Evolutionary conservation across 2,888 invertebrate genomes (phyloP).

Genomic region (Dynastes tityus): DNA sequence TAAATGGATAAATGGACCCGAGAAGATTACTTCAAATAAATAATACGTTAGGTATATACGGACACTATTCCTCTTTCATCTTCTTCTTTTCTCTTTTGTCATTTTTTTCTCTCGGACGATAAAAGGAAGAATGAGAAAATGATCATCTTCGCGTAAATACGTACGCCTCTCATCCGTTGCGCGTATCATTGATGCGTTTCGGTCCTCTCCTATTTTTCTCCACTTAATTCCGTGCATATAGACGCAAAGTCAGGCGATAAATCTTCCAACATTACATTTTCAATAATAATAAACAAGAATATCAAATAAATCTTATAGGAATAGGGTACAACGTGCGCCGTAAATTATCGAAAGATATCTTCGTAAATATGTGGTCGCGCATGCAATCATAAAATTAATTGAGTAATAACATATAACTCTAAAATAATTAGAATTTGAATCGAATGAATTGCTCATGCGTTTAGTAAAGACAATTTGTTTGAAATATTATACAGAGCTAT

Average conservation of each 20-base stretch:
- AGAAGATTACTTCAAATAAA: conserved; percentile 7
- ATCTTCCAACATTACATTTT: conserved; percentile 49
- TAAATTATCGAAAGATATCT: conserved; percentile 51
- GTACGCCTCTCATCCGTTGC: not conserved
- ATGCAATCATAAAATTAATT: conserved; percentile 51
- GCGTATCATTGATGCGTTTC: not conserved
- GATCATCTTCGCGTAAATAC: conserved; percentile 8
- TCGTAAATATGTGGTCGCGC: conserved; percentile 43
- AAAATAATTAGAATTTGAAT: conserved; percentile 39
- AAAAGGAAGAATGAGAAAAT: not conserved
- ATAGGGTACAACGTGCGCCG: conserved; percentile 41
- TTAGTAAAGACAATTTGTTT: too few relatives aligned
- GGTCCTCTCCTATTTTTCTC: conserved; percentile 23
- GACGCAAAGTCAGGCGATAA: conserved; percentile 35
- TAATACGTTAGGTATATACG: not conserved
- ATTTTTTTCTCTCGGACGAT: not conserved
- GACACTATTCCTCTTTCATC: not conserved
- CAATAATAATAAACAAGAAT: conserved; percentile 52
- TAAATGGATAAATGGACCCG: not conserved
- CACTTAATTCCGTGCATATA: not conserved
- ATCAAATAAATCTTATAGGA: conserved; percentile 50
- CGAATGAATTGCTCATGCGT: not conserved
- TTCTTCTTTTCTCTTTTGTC: not conserved
- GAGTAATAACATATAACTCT: conserved; percentile 43
- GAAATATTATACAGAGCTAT: too few relatives aligned